Evolutionary conservation across 2,797 vertebrate genomes (phyloP).

Genomic region (Pipistrellus nathusii): DNA sequence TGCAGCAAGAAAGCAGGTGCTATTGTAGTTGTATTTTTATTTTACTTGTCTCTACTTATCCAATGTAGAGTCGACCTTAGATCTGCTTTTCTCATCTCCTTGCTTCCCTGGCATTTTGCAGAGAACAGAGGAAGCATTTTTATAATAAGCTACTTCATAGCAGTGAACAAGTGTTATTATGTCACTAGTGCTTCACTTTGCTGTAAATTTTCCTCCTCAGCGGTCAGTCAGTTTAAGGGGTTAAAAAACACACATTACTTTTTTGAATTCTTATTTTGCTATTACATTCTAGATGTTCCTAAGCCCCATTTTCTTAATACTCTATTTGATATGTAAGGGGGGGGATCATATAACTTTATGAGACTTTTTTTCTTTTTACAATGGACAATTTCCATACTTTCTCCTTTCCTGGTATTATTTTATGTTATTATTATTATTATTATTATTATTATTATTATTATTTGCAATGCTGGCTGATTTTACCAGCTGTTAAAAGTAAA

Average conservation of each 20-base stretch:
- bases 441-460: too few relatives aligned
- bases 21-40: background rate
- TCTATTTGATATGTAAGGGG: background rate
- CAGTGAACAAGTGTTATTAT: background rate
- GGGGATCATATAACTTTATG: background rate
- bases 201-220: background rate
- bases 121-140: background rate
- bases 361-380: background rate
- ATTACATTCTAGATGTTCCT: background rate
- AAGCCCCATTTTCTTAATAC: background rate
- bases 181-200: background rate
- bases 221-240: background rate
- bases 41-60: background rate
- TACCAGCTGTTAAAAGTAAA: conserved; percentile 73
- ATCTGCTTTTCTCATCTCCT: background rate
- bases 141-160: background rate
- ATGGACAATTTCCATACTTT: conserved; percentile 56
- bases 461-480: conserved; percentile 51
- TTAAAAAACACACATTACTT: too few relatives aligned
- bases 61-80: background rate
- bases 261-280: background rate
- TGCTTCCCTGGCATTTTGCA: background rate
- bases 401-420: background rate
- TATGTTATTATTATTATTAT: too few relatives aligned
- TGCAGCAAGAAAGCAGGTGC: background rate